A percentile compares a stretch with the other conserved stretches of the same genome.
Evolutionary conservation across 2,113 vertebrate species (phyloP).

Genomic region (Hepsetus odoe): DNA sequence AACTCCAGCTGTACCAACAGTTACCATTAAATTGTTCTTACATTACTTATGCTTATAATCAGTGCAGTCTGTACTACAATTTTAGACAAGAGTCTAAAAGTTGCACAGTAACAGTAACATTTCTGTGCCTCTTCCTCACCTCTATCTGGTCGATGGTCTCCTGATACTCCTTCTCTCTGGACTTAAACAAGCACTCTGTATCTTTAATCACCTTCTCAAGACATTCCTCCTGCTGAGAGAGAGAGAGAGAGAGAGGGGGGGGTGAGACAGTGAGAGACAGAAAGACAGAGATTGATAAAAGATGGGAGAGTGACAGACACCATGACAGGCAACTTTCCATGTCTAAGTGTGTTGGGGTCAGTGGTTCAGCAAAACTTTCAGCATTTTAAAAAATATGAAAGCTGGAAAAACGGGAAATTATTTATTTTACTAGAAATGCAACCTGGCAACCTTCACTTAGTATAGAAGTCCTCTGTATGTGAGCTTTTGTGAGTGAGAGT

Average conservation of each 20-base stretch:
- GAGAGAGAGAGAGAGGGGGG: not conserved
- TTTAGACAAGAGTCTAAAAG: not conserved
- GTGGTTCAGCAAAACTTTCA: not conserved
- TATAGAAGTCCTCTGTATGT: not conserved
- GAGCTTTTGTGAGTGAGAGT: not conserved
- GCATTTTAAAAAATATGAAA: too few species aligned
- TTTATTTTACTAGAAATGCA: conserved; percentile 5
- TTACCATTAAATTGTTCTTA: not conserved
- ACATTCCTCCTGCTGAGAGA: conserved; percentile 83
- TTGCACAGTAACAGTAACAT: not conserved
- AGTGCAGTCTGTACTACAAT: not conserved
- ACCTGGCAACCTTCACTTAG: not conserved
- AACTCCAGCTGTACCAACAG: conserved; percentile 82
- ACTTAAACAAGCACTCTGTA: conserved; percentile 94
- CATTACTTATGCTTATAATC: not conserved
- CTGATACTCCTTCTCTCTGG: conserved; percentile 95
- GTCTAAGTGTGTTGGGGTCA: not conserved
- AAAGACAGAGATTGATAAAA: not conserved
- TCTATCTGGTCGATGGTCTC: conserved; percentile 98
- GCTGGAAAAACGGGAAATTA: not conserved
- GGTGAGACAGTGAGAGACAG: not conserved
- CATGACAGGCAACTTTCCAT: not conserved
- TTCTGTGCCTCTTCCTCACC: conserved; percentile 70
- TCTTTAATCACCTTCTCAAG: conserved; percentile 97
- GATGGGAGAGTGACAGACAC: conserved; percentile 4